phyloP scores from a whole-genome alignment of 2,888 invertebrate genomes.

The Sesamia inferens region DNA sequence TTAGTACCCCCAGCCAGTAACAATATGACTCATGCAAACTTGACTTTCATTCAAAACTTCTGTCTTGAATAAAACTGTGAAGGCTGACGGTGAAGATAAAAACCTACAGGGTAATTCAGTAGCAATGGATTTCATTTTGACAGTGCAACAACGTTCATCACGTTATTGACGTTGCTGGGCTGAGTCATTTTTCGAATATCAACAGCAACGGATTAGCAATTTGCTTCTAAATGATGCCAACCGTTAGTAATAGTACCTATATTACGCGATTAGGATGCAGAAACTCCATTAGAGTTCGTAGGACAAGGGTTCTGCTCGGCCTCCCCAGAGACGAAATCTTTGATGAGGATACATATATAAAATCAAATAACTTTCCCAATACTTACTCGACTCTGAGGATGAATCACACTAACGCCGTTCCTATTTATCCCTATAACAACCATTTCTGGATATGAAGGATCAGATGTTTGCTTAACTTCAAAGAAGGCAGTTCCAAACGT shows the following conservation, averaged over 20 bases:
- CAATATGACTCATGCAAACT: background rate
- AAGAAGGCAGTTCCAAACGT: slow-evolving; percentile 99
- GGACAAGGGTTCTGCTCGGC: no score
- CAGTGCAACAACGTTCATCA: no score
- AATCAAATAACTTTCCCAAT: background rate
- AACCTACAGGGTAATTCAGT: no score
- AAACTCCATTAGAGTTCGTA: background rate
- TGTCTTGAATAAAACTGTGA: background rate
- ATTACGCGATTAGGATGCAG: no score
- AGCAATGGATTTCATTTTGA: no score
- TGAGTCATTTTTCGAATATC: no score
- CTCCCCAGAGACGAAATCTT: background rate
- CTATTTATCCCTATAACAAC: slow-evolving; percentile 97
- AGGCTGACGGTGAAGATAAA: background rate
- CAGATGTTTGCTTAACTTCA: slow-evolving; percentile 97
- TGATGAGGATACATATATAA: background rate
- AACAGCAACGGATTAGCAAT: no score
- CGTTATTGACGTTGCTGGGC: no score
- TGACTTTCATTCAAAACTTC: background rate
- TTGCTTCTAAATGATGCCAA: no score
- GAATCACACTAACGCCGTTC: slow-evolving; percentile 96
- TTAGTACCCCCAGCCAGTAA: no score
- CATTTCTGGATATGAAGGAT: slow-evolving; percentile 95
- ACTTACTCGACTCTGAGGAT: slow-evolving; percentile 95
- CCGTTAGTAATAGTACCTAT: no score